These are phyloP conservation scores for Polypterus bichir DNA, from an alignment of 2,113 vertebrate genomes.

Conservation along the genomic window DNA sequence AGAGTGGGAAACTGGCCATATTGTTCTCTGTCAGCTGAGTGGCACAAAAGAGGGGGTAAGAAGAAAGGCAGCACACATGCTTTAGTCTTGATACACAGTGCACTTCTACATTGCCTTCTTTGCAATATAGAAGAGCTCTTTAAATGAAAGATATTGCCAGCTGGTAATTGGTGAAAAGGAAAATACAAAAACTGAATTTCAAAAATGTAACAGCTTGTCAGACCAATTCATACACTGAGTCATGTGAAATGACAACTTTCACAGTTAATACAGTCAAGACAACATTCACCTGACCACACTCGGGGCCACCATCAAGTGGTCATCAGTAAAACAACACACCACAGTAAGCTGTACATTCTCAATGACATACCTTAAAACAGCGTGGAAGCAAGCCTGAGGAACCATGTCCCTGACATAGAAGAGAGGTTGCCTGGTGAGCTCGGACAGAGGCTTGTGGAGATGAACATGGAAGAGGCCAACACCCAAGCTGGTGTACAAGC, in stretches of 20 bases:
- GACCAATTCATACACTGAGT: no score
- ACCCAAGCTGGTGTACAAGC: constrained; percentile 55
- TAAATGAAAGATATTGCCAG: no score
- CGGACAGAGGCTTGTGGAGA: constrained; percentile 41
- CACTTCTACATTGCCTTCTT: no score
- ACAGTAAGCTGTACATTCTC: background rate
- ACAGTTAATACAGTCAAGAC: background rate
- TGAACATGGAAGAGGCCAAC: constrained; percentile 39
- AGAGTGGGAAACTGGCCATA: no score
- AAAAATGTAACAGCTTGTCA: no score
- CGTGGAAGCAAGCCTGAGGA: constrained; percentile 46
- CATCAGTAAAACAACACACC: background rate
- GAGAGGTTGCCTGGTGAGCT: constrained; percentile 33
- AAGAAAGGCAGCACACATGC: background rate
- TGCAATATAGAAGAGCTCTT: no score
- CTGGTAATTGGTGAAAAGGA: no score
- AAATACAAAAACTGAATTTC: no score
- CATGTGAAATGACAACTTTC: no score
- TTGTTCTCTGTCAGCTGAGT: no score
- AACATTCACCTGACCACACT: background rate
- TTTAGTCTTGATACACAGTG: background rate
- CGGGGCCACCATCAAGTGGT: background rate
- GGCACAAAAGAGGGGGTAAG: no score
- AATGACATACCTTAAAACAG: constrained; percentile 48
- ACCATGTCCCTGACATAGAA: constrained; percentile 47